phyloP scores from a whole-genome alignment of 2,888 invertebrate species.

The Apamea sordens region DNA sequence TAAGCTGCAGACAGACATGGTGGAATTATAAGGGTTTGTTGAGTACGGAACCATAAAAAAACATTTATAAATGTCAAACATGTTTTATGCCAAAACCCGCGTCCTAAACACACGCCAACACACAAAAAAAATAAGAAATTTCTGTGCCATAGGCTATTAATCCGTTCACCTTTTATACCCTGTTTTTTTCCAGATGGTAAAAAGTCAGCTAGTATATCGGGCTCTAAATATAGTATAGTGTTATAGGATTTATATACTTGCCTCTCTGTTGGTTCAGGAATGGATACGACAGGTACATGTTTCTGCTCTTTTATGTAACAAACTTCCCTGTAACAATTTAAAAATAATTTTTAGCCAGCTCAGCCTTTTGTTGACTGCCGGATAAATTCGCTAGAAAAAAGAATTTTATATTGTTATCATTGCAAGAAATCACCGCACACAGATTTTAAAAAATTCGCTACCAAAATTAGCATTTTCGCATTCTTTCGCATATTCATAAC shows the following conservation, averaged over 20 bases:
- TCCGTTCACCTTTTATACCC: too few species aligned
- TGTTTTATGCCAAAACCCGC: neutral
- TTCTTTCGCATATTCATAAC: neutral
- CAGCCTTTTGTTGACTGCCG: too few species aligned
- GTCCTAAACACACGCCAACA: too few species aligned
- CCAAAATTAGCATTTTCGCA: neutral
- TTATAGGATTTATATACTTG: neutral
- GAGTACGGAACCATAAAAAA: too few species aligned
- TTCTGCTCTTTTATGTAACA: neutral
- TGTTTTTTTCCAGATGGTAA: too few species aligned
- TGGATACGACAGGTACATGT: accelerated
- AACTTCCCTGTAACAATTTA: constrained; percentile 33
- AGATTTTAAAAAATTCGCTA: neutral
- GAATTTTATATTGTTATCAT: neutral
- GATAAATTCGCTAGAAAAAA: too few species aligned
- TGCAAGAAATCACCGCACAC: neutral
- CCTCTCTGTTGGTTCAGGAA: neutral
- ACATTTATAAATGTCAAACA: neutral
- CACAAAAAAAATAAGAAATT: too few species aligned
- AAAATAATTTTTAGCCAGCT: neutral
- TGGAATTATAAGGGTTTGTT: too few species aligned
- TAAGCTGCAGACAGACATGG: too few species aligned
- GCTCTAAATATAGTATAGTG: neutral
- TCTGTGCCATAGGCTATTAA: too few species aligned
- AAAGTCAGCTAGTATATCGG: neutral